These are phyloP conservation scores for Esox niger DNA, from an alignment of 2,113 vertebrate genomes.

Conservation along the genomic window DNA sequence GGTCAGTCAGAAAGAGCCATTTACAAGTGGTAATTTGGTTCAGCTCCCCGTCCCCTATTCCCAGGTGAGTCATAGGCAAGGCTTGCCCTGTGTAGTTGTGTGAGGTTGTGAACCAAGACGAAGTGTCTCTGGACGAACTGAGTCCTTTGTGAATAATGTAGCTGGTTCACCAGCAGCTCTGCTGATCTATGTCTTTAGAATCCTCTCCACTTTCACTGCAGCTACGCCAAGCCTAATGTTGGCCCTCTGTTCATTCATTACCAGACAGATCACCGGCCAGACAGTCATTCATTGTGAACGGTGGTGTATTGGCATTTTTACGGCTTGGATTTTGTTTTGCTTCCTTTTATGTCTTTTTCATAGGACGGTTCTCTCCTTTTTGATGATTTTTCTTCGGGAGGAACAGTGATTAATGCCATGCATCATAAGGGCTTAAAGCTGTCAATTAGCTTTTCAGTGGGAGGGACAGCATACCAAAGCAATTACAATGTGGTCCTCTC, in stretches of 20 bases:
- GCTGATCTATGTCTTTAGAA: constrained; percentile 68
- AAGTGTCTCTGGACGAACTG: constrained; percentile 51
- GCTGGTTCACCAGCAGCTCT: constrained; percentile 49
- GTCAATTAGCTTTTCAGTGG: constrained; percentile 23
- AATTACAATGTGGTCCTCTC: not conserved
- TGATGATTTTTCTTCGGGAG: constrained; percentile 20
- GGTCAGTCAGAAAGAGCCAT: constrained; percentile 41
- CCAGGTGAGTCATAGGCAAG: constrained; percentile 55
- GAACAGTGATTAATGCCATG: constrained; percentile 1
- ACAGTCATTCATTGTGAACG: constrained; percentile 50
- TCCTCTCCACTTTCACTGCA: constrained; percentile 53
- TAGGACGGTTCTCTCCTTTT: constrained; percentile 44
- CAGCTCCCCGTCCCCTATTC: constrained; percentile 21
- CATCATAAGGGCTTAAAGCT: not conserved
- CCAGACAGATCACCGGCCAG: constrained; percentile 32
- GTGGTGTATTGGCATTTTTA: constrained; percentile 73
- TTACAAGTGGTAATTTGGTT: constrained; percentile 42
- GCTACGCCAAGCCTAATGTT: constrained; percentile 40
- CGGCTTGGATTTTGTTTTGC: constrained; percentile 69
- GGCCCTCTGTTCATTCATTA: constrained; percentile 63
- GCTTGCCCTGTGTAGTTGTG: constrained; percentile 34
- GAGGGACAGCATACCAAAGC: not conserved
- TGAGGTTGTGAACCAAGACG: constrained; percentile 61
- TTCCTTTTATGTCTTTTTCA: constrained; percentile 61
- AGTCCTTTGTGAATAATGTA: constrained; percentile 59